Conservation (phyloP, 2,797 vertebrate genomes). For the Poliocrania exsul region DNA sequence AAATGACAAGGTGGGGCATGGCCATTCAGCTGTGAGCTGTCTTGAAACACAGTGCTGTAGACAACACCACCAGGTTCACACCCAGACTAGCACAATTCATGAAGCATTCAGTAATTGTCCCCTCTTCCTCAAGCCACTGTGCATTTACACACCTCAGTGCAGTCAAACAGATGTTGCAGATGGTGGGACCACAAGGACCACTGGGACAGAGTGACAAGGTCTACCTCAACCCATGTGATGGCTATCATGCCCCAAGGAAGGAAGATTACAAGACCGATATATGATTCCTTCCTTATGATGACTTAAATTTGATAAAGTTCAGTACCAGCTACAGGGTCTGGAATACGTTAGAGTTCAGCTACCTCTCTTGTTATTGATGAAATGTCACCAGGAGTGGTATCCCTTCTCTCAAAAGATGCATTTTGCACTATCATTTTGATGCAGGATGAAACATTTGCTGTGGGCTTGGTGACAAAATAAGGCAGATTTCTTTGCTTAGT, state of each 20-base stretch:
- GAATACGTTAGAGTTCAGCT: neutral
- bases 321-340: neutral
- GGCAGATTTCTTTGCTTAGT: neutral
- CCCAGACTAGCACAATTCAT: neutral
- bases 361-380: neutral
- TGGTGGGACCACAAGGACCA: neutral
- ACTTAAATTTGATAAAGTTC: neutral
- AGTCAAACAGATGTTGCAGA: neutral
- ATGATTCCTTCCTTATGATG: neutral
- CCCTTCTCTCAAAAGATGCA: neutral
- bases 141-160: neutral
- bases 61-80: neutral
- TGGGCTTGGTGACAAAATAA: neutral
- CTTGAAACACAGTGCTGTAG: neutral
- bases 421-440: neutral
- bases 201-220: neutral
- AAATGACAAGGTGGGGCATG: neutral
- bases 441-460: neutral
- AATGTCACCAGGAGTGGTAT: neutral
- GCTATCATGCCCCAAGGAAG: neutral
- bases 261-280: neutral
- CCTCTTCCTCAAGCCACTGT: neutral
- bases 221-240: neutral
- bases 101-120: fast-evolving
- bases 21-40: neutral